phyloP scores from a whole-genome alignment of 1,140 invertebrate genomes.

The Eufriesea mexicana region DNA sequence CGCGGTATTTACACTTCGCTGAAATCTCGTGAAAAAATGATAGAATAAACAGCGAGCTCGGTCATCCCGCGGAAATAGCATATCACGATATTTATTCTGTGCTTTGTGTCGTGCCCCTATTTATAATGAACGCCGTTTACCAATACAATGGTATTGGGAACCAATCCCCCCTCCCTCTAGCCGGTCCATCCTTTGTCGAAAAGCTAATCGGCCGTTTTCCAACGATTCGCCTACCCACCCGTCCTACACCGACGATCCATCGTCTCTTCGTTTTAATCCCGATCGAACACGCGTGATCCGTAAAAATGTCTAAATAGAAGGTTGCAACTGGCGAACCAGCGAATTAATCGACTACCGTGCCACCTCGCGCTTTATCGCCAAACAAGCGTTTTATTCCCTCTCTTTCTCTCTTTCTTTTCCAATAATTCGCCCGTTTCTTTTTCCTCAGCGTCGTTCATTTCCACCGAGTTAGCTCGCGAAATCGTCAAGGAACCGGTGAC shows the following conservation, averaged over 20 bases:
- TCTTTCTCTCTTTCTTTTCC: not conserved
- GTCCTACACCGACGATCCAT: not conserved
- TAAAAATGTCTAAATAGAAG: slow-evolving; percentile 24
- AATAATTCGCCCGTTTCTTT: no score
- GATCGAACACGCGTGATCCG: slow-evolving; percentile 16
- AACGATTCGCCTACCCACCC: not conserved
- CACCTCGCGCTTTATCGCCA: not conserved
- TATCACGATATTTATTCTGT: slow-evolving; percentile 68
- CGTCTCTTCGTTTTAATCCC: slow-evolving; percentile 20
- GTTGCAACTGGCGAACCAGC: not conserved
- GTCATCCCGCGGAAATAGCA: slow-evolving; percentile 55
- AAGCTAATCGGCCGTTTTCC: slow-evolving; percentile 42
- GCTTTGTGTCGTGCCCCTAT: slow-evolving; percentile 65
- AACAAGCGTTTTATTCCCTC: not conserved
- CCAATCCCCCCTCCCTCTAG: not conserved
- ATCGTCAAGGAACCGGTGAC: not conserved
- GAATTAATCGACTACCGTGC: slow-evolving; percentile 11
- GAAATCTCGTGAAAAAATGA: slow-evolving; percentile 71
- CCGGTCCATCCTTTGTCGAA: slow-evolving; percentile 40
- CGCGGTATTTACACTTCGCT: slow-evolving; percentile 66
- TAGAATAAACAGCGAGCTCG: slow-evolving; percentile 65
- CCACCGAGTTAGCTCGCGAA: no score
- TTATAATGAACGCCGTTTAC: slow-evolving; percentile 68
- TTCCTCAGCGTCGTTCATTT: no score
- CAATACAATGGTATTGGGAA: slow-evolving; percentile 55